Evolutionary conservation across 2,797 vertebrate genomes (phyloP).

Genomic region (Synaphobranchus kaupii): DNA sequence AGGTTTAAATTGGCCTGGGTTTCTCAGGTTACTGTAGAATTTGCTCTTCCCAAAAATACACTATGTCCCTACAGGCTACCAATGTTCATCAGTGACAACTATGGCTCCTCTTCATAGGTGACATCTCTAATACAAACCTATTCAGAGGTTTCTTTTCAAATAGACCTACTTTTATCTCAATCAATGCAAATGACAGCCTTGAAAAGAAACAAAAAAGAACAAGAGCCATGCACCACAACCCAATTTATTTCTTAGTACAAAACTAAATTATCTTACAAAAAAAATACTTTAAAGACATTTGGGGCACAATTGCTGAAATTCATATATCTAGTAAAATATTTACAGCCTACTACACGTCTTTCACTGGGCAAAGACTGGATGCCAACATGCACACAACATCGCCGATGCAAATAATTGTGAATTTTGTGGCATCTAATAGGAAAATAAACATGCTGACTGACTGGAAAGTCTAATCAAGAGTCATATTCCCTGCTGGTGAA

Average conservation of each 20-base stretch:
- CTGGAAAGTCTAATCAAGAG: background rate
- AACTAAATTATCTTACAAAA: conserved; percentile 55
- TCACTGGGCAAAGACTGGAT: conserved; percentile 10
- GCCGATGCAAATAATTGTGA: background rate
- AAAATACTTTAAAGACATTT: conserved; percentile 35
- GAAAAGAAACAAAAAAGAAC: background rate
- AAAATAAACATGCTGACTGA: background rate
- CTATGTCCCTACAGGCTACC: background rate
- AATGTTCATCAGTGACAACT: background rate
- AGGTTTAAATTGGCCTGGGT: conserved; percentile 11
- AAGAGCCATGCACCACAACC: background rate
- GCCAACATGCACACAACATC: conserved; percentile 11
- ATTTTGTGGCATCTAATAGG: background rate
- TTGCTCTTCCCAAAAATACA: background rate
- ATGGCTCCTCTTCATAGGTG: background rate
- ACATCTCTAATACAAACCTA: background rate
- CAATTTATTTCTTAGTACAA: conserved; percentile 37
- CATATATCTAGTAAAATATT: conserved; percentile 53
- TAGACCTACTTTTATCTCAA: background rate
- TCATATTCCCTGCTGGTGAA: background rate
- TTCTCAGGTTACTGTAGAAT: background rate
- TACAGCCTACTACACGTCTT: conserved; percentile 41
- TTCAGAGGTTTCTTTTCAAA: background rate
- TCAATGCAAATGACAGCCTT: background rate
- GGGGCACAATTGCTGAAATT: conserved; percentile 25